Evolutionary conservation across 2,113 vertebrate genomes (phyloP).

Genomic region (Abramis brama): DNA sequence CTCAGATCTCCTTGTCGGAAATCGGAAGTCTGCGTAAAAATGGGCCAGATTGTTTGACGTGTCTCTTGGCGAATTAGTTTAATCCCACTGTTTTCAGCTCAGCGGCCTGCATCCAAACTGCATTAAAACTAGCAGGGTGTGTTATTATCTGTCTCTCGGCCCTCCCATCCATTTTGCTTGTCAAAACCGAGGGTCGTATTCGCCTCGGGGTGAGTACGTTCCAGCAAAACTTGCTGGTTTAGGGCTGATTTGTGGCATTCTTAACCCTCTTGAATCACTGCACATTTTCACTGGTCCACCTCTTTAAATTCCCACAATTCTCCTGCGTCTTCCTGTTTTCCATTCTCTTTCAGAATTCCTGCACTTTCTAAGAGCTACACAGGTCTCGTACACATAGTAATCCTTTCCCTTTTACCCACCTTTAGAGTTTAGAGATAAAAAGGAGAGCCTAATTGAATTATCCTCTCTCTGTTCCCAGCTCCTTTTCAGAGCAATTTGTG

Average conservation of each 20-base stretch:
- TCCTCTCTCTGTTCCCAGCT: constrained; percentile 76
- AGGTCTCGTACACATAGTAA: constrained; percentile 84
- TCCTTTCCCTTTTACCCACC: constrained; percentile 66
- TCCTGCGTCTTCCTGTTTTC: constrained; percentile 9
- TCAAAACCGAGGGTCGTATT: constrained; percentile 11
- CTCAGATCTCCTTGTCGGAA: neutral
- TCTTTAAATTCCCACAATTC: constrained; percentile 26
- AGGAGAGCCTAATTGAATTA: constrained; percentile 85
- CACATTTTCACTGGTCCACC: neutral
- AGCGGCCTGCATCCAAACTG: constrained; percentile 19
- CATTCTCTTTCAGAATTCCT: constrained; percentile 69
- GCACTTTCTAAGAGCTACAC: constrained; percentile 77
- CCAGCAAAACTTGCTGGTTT: neutral
- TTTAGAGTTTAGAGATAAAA: constrained; percentile 49
- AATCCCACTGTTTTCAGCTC: constrained; percentile 10
- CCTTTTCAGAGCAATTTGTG: constrained; percentile 80
- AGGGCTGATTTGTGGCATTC: constrained; percentile 5
- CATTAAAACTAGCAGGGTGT: constrained; percentile 42
- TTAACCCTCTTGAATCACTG: neutral
- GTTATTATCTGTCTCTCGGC: constrained; percentile 25
- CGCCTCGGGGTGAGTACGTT: neutral
- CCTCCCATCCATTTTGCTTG: neutral
- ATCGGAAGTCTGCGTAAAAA: neutral
- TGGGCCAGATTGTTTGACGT: neutral
- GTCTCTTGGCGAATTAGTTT: constrained; percentile 10